Conservation (phyloP, 2,888 invertebrate genomes). For the Macrosiphum euphorbiae region DNA sequence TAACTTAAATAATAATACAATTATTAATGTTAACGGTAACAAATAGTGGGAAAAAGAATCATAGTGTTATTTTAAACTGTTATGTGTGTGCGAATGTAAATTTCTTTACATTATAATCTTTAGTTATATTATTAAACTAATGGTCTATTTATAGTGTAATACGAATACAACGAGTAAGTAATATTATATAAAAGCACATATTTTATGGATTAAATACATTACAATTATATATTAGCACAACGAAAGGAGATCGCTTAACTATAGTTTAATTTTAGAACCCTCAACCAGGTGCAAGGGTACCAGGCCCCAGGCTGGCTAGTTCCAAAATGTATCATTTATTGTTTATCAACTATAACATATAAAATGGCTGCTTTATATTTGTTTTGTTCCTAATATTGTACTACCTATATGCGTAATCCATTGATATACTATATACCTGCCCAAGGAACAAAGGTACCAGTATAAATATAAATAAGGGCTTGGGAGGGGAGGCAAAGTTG, state of each 20-base stretch:
- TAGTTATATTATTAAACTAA: not conserved
- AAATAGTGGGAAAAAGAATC: not conserved
- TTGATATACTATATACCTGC: too few species aligned
- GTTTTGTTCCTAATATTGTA: too few species aligned
- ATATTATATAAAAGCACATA: not conserved
- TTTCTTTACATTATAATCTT: not conserved
- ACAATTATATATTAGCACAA: not conserved
- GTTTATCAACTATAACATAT: not conserved
- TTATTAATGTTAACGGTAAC: not conserved
- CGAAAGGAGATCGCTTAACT: not conserved
- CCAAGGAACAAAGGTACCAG: too few species aligned
- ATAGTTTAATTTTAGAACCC: not conserved
- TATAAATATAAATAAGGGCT: too few species aligned
- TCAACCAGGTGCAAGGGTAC: not conserved
- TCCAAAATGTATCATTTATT: not conserved
- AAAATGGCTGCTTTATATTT: not conserved
- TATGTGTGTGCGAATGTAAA: not conserved
- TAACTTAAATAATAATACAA: not conserved
- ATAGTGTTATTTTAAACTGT: not conserved
- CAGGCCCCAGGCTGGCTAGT: not conserved
- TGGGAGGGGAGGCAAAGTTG: too few species aligned
- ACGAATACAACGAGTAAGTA: not conserved
- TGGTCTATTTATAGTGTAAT: not conserved
- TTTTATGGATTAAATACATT: not conserved
- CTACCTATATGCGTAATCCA: too few species aligned